Base-by-base conservation (phyloP, 1,140 invertebrate species). In the Pseudomyrmex flavicornis region DNA sequence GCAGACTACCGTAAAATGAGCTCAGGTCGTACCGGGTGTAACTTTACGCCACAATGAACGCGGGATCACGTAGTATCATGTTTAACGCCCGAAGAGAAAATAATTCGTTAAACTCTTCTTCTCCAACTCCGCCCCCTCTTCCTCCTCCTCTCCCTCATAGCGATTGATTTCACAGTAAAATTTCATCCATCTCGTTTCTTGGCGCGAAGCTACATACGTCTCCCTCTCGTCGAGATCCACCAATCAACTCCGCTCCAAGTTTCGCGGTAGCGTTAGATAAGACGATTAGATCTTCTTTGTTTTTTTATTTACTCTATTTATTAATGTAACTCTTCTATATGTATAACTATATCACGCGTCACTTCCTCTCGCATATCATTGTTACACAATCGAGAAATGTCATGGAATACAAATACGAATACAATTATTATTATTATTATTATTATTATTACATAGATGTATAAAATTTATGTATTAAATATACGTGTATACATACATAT, bases 381-480 rank as follows among this genome's bases (percentile, higher is more conserved):
- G 88, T 92, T 92, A 91, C 88, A 89, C 88, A 85, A 91, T 91
- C 85, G 89, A 91, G 85, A 90, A 88, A 80, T 76, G 85, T 90
- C 89, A 82, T 89, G 35, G 35, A 35, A 35, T 35, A 35, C 35
- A 5, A 35, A 35, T 35, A 35, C 35, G 35, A 35, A 35, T 35
- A 35, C 88, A 87, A 82, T 89, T 88, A 86, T 88, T 75, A 90
- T 89, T 91, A 75, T 86, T 90, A 88, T 82, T 76, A 85, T 90
- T 88, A 82, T 89, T 35, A 35, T 35, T 35, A 35, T 7, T 35
- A 48, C 62, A 92, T 93, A 90, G 92, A 92, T 93, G 93, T 93
- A 93, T 91, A 92, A 93, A 93, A 93, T 92, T 92, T 90, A 92
- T 86, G 90, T 93, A 93, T 91, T 87, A 92, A 93, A 93, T 93